Evolutionary conservation across 64 coral and sea anemone species (phyloP).

Genomic region (Actinia tenebrosa): DNA sequence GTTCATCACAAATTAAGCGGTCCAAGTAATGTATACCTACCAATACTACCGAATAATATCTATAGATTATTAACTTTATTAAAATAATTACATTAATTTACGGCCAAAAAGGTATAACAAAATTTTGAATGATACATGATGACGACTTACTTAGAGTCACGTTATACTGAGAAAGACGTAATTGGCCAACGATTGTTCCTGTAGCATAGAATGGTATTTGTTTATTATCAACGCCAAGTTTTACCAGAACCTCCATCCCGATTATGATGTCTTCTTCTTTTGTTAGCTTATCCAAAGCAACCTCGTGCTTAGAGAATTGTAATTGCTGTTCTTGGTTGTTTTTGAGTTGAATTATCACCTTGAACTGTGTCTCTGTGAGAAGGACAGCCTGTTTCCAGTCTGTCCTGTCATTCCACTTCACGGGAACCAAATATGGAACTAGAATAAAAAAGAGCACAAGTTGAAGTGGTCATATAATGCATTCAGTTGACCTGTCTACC

Average conservation of each 20-base stretch:
- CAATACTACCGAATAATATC: too few species aligned
- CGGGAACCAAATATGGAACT: not conserved
- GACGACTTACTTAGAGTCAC: not conserved
- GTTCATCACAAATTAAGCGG: too few species aligned
- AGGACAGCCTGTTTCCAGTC: constrained; percentile 13
- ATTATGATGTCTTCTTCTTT: not conserved
- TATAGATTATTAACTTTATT: too few species aligned
- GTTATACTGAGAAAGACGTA: constrained; percentile 7
- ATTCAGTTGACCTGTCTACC: too few species aligned
- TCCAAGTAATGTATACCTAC: too few species aligned
- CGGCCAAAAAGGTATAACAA: too few species aligned
- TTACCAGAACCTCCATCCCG: constrained; percentile 14
- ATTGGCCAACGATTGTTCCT: not conserved
- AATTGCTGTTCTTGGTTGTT: not conserved
- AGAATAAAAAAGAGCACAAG: not conserved
- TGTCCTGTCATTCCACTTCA: not conserved
- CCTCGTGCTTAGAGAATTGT: not conserved
- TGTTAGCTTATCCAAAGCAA: not conserved
- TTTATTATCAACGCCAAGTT: not conserved
- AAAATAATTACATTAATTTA: too few species aligned
- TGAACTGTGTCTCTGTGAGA: not conserved
- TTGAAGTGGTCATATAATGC: not conserved
- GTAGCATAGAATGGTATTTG: not conserved
- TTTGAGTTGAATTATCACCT: not conserved
- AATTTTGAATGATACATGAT: too few species aligned